Evolutionary conservation across 2,113 vertebrate species (phyloP), one percentile per base, ranked within the genome.

Genomic region (Bos javanicus): DNA sequence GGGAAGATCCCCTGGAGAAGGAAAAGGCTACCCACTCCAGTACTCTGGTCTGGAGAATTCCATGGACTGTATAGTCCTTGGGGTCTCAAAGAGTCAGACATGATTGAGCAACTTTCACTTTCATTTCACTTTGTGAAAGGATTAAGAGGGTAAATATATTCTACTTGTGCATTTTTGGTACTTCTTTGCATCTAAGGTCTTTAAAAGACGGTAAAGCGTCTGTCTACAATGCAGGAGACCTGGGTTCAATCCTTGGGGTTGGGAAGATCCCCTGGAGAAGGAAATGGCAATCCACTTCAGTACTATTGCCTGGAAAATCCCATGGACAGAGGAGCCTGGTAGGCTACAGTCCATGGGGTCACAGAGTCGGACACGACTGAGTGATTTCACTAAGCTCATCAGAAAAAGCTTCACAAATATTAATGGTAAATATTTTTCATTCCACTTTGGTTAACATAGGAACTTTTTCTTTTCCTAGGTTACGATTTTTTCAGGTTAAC

Each of bases 391-490:
- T 48, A 48, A 48, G 48, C 25, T 97, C 19, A 46, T 95, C 90
- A 91, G 36, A 83, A 92, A 93, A 96, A 74, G 13, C 39, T 90
- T 54, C 16, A 96, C 28, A 52, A n/a, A 97, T 95, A 95, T 52
- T 85, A 92, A 90, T 5, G 54, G 28, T 62, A 25, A 36, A 85
- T 90, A 67, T 30, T 52, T 94, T 82, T 74, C 36, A 86, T 88
- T 83, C 60, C 50, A 86, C 23, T 52, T 54, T 74, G 16, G 17
- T 60, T 89, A 83, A 82, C 56, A 52, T 9, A 78, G 39, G 19
- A 60, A 56, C 82, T 85, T 46, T 52, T 92, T 94, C 84, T 92
- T 76, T 30, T 21, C 56, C n/a, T 74, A 28, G 50, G n/a, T 28
- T 26, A 59, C 3, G 2, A 78, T 87, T 80, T 94, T 87, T 95